Evolutionary conservation across 2,113 vertebrate genomes (phyloP).

Genomic region (Chloroceryle aenea): DNA sequence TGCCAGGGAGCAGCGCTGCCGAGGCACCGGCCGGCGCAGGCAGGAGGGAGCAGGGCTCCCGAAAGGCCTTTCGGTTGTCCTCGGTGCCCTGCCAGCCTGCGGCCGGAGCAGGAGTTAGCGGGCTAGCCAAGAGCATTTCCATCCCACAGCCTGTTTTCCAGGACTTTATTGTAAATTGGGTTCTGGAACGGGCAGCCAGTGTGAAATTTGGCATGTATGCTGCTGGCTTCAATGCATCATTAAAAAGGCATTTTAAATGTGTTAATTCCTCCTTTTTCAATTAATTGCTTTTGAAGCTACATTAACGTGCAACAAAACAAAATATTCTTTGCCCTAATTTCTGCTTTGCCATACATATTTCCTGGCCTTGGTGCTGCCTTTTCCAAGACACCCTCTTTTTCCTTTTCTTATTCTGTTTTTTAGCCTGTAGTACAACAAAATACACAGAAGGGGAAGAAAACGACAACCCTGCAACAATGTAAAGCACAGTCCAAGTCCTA

Average conservation of each 20-base stretch:
- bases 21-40: rapidly evolving
- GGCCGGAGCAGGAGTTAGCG: not conserved
- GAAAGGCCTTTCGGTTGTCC: not conserved
- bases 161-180: not conserved
- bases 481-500: not conserved
- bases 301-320: constrained; percentile 8
- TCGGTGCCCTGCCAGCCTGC: not conserved
- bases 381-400: not conserved
- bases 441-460: not conserved
- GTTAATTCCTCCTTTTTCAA: constrained; percentile 62
- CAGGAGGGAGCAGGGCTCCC: not conserved
- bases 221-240: constrained; percentile 54
- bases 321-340: constrained; percentile 24
- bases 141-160: constrained; percentile 22
- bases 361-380: not conserved
- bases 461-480: constrained; percentile 22
- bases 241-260: constrained; percentile 60
- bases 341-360: constrained; percentile 12
- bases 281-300: constrained; percentile 54
- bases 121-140: not conserved
- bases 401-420: not conserved
- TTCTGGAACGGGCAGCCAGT: constrained; percentile 16
- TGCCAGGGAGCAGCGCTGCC: not conserved
- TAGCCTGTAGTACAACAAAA: not conserved
- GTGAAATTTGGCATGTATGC: not conserved